Base-by-base conservation (phyloP, 2,888 invertebrate genomes). In the Ephialtes manifestator region DNA sequence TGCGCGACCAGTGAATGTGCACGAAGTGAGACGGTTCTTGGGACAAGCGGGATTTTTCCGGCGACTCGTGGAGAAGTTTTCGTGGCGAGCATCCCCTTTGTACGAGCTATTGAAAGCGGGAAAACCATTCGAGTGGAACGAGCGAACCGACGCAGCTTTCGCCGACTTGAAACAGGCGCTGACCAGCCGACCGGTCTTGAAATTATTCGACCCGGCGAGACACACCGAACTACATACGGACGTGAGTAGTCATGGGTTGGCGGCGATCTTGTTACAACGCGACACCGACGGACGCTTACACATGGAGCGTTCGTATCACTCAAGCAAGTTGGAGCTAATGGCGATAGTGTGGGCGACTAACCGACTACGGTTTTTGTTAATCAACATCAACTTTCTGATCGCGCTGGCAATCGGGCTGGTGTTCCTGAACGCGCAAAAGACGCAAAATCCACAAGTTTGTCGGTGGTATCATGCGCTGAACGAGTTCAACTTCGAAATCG, bases 311-410 rank as follows among this genome's bases (percentile, higher is more conserved):
- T 55, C 67, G 7, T 89, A 90, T 70, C 88, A 88, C 63, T 88
- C 87, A 0, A 87, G 83, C n/a, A 90, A 92, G 48, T 53, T 89
- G 15, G 91, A 93, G 72, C 67, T 87, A 5, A 55, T 92, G 31
- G 90, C 91, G 1, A 81, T 92, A 4, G 86, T 90, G 24, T 87
- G 85, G 70, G 65, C 81, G 1, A 67, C 82, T 2, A 46, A 65
- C 8, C 67, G 83, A 15, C 46, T 89, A 15, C 75, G 87, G 7
- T 70, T 80, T 10, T 84, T 84, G 24, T 60, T 88, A 10, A 78
- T 88, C 10, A 84, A 81, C 0, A 68, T 88, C 11, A 75, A 76
- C 7, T 90, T 79, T 90, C 88, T 67, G 35, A 35, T 35, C 35
- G 35, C 35, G 35, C 89, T 89, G 43, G 88, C 89, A n/a, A n/a